phyloP scores from a whole-genome alignment of 2,113 vertebrate genomes.

The Actenoides hombroni region DNA sequence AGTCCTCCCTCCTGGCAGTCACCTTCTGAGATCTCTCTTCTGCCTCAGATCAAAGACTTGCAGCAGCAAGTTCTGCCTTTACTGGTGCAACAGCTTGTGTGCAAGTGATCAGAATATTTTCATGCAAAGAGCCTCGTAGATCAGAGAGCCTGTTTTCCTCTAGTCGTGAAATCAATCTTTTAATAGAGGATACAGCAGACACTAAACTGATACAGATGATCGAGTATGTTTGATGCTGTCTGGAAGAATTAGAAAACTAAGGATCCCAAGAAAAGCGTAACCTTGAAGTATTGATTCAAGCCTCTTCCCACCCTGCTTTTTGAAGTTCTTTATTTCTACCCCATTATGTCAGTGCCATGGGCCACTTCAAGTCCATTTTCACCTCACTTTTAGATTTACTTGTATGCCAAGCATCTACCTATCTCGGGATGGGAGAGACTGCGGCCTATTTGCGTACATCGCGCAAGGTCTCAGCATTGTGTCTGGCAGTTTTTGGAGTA shows the following conservation, averaged over 20 bases:
- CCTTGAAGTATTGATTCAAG: not conserved
- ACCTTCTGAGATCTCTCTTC: conserved; percentile 27
- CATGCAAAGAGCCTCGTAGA: conserved; percentile 9
- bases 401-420: not conserved
- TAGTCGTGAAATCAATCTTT: not conserved
- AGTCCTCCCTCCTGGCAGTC: conserved; percentile 7
- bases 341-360: not conserved
- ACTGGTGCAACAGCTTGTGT: not conserved
- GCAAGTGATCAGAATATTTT: conserved; percentile 7
- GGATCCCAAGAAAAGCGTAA: not conserved
- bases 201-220: not conserved
- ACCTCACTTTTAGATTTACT: not conserved
- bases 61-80: not conserved
- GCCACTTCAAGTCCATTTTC: not conserved
- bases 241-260: not conserved
- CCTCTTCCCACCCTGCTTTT: not conserved
- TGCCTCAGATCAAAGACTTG: conserved; percentile 22
- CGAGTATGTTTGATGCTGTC: not conserved
- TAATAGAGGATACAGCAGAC: not conserved
- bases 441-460: rapidly evolving
- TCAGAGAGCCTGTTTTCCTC: conserved; percentile 8
- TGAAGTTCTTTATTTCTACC: not conserved
- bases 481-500: not conserved
- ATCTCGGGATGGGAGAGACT: not conserved
- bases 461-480: not conserved